Conservation (phyloP, 2,888 invertebrate species). For the Brenthis hecate region DNA sequence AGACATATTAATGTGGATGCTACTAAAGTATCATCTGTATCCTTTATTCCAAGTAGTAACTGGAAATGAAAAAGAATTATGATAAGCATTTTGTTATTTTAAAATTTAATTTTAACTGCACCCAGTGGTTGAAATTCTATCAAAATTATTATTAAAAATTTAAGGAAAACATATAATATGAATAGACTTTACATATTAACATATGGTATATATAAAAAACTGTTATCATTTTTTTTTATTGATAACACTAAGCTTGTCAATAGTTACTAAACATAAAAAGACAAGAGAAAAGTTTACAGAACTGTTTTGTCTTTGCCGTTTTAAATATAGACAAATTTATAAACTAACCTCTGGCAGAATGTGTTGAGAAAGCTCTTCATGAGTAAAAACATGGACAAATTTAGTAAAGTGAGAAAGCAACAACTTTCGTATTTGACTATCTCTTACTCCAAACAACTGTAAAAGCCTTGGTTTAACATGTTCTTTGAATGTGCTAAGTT, state of each 20-base stretch:
- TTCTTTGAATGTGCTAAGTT: slow-evolving; percentile 85
- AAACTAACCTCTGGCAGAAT: slow-evolving; percentile 90
- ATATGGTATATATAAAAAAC: too few species aligned
- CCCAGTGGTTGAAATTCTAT: too few species aligned
- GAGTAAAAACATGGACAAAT: slow-evolving; percentile 88
- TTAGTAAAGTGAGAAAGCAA: slow-evolving; percentile 89
- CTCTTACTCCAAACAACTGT: slow-evolving; percentile 92
- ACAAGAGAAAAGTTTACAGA: neutral
- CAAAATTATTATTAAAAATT: too few species aligned
- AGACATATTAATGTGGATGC: slow-evolving; percentile 90
- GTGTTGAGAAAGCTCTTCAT: slow-evolving; percentile 87
- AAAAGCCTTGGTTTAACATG: slow-evolving; percentile 89
- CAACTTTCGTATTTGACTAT: slow-evolving; percentile 89
- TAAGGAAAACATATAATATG: too few species aligned
- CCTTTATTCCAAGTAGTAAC: slow-evolving; percentile 93
- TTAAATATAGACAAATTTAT: neutral
- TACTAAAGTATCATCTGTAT: slow-evolving; percentile 91
- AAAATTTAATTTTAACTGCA: neutral
- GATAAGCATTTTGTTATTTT: neutral
- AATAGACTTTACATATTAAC: too few species aligned
- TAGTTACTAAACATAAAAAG: neutral
- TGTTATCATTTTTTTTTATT: neutral
- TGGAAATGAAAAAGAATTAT: slow-evolving; percentile 60
- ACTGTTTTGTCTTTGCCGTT: too few species aligned
- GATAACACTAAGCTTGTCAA: neutral